phyloP scores from a whole-genome alignment of 2,797 vertebrate species.

The Alosa sapidissima region DNA sequence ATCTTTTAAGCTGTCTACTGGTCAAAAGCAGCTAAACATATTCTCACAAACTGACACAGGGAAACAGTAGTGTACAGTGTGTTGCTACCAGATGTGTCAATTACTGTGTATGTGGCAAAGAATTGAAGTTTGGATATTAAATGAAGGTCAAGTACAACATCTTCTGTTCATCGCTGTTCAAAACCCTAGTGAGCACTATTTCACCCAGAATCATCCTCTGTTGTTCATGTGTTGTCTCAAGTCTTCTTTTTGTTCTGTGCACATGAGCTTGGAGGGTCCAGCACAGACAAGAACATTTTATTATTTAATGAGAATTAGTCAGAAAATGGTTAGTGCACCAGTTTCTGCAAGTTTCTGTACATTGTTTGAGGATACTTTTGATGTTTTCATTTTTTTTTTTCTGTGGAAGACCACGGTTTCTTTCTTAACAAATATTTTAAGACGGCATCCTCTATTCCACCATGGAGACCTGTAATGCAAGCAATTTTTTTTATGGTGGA shows the following conservation, averaged over 20 bases:
- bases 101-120: too few relatives aligned
- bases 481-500: neutral
- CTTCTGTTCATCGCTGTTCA: too few relatives aligned
- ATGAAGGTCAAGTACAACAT: too few relatives aligned
- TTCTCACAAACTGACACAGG: too few relatives aligned
- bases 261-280: too few relatives aligned
- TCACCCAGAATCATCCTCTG: neutral
- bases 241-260: neutral
- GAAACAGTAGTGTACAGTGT: too few relatives aligned
- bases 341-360: neutral
- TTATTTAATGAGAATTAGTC: neutral
- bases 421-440: neutral
- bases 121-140: too few relatives aligned
- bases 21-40: too few relatives aligned
- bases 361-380: neutral
- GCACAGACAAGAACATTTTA: too few relatives aligned
- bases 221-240: neutral
- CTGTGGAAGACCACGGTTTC: neutral
- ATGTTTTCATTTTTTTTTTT: neutral
- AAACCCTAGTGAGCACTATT: neutral
- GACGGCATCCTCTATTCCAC: neutral
- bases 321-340: neutral
- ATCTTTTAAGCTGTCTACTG: too few relatives aligned
- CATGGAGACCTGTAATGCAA: neutral
- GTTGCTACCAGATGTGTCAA: too few relatives aligned